Evolutionary conservation across 2,113 vertebrate genomes (phyloP).

Genomic region (Zosterops japonicus): DNA sequence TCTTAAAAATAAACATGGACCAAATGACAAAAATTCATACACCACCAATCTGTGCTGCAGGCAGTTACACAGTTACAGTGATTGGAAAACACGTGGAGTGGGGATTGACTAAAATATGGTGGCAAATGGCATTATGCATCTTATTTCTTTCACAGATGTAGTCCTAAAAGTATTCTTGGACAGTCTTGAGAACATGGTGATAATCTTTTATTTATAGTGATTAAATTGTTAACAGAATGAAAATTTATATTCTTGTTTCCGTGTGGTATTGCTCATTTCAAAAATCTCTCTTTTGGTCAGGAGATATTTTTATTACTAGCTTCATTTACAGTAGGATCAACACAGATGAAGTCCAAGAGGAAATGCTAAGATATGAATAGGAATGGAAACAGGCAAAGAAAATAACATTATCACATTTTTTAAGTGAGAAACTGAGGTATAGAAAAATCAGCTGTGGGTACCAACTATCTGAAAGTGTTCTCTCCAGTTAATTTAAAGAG

Average conservation of each 20-base stretch:
- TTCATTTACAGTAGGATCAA: neutral
- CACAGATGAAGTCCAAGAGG: neutral
- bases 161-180: neutral
- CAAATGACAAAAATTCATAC: neutral
- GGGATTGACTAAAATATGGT: neutral
- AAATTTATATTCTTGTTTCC: neutral
- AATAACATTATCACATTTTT: neutral
- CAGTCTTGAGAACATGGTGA: neutral
- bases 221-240: neutral
- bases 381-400: neutral
- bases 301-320: neutral
- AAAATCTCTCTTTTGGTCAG: neutral
- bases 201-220: slow-evolving; percentile 1
- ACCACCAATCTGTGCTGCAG: neutral
- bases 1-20: slow-evolving; percentile 13
- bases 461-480: neutral
- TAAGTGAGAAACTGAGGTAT: neutral
- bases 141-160: neutral
- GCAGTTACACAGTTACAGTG: neutral
- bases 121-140: neutral
- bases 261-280: neutral
- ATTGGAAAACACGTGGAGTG: neutral
- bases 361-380: neutral
- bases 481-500: neutral
- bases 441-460: neutral